phyloP scores from a whole-genome alignment of 2,888 invertebrate genomes.

The Entomobrya proxima region DNA sequence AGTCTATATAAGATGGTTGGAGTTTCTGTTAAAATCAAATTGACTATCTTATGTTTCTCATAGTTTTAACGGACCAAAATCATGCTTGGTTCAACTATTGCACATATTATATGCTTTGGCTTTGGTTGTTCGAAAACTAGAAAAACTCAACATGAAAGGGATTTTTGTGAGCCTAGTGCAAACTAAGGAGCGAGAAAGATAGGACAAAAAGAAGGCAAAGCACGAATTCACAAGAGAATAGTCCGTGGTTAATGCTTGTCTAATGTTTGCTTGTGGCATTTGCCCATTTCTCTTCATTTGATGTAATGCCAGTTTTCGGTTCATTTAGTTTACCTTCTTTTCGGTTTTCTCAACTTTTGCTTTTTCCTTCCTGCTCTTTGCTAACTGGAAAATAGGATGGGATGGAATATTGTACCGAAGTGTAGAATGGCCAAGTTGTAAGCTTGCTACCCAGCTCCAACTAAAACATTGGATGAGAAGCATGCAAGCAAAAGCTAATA shows the following conservation, averaged over 20 bases:
- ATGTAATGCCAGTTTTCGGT: conserved; percentile 66
- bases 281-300: conserved; percentile 65
- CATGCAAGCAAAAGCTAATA: conserved; percentile 30
- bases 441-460: not conserved
- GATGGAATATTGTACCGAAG: not conserved
- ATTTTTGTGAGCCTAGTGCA: conserved; percentile 1
- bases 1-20: conserved; percentile 23
- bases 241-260: conserved; percentile 60
- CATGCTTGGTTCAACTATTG: conserved; percentile 2
- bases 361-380: too few relatives aligned
- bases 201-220: conserved; percentile 13
- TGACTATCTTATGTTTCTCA: conserved; percentile 56
- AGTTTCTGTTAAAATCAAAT: conserved; percentile 46
- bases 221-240: conserved; percentile 58
- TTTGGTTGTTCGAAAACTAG: not conserved
- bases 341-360: conserved; percentile 23
- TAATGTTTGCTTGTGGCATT: conserved; percentile 64
- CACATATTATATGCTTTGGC: not conserved
- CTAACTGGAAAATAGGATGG: conserved; percentile 17
- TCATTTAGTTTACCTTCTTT: conserved; percentile 62
- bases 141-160: conserved; percentile 29
- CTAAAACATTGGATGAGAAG: conserved; percentile 9
- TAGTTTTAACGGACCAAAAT: conserved; percentile 52
- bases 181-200: not conserved
- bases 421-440: not conserved